Percentiles rank a stretch among this genome's conserved stretches.
These are phyloP conservation scores for Coleophora deauratella DNA, from an alignment of 2,888 invertebrate species.

Conservation along the genomic window DNA sequence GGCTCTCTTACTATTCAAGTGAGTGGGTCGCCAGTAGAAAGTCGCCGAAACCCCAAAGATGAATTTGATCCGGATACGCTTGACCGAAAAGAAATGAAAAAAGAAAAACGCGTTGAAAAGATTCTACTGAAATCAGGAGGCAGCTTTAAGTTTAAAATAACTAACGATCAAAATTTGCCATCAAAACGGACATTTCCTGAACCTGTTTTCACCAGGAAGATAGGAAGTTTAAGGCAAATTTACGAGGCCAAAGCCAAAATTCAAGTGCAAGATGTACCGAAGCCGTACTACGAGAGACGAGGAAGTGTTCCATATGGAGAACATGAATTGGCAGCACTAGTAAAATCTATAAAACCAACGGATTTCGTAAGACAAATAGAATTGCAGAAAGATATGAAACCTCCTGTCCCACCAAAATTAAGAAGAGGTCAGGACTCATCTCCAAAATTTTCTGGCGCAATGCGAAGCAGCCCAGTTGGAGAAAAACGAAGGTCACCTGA, in stretches of 20 bases:
- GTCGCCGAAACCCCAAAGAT: slow-evolving; percentile 78
- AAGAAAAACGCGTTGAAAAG: slow-evolving; percentile 59
- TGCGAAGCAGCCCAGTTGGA: slow-evolving; percentile 44
- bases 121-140: slow-evolving; percentile 79
- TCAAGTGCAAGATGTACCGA: slow-evolving; percentile 34
- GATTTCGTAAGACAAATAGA: slow-evolving; percentile 49
- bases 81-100: slow-evolving; percentile 77
- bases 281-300: slow-evolving; percentile 45
- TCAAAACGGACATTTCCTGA: slow-evolving; percentile 30
- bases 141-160: slow-evolving; percentile 77
- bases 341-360: slow-evolving; percentile 42
- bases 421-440: slow-evolving; percentile 40
- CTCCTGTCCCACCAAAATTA: slow-evolving; percentile 59
- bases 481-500: slow-evolving; percentile 44
- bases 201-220: slow-evolving; percentile 69
- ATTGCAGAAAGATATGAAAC: slow-evolving; percentile 42
- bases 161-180: slow-evolving; percentile 38
- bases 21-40: slow-evolving; percentile 80
- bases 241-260: slow-evolving; percentile 81
- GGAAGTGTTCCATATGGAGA: slow-evolving; percentile 48
- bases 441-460: slow-evolving; percentile 33
- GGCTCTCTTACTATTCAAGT: slow-evolving; percentile 89
- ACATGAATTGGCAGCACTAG: slow-evolving; percentile 44
- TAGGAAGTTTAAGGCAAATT: slow-evolving; percentile 84
- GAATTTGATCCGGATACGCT: slow-evolving; percentile 90